phyloP scores from a whole-genome alignment of 1,140 invertebrate genomes.

The Trichonephila clavipes region DNA sequence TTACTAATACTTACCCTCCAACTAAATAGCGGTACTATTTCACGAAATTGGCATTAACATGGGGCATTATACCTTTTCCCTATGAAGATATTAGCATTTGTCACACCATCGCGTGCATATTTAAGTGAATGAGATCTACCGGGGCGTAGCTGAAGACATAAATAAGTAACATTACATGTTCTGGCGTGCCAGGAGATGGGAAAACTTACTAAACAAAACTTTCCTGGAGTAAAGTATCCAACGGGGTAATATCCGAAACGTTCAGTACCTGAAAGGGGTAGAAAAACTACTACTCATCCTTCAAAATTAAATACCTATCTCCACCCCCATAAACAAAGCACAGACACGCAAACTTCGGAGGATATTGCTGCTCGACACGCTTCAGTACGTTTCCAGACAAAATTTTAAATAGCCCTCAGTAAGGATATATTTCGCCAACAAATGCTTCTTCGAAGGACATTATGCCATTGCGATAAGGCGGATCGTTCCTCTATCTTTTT shows the following conservation, averaged over 20 bases:
- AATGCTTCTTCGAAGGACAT: background rate
- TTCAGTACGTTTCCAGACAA: background rate
- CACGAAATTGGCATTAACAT: background rate
- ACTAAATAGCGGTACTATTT: too few relatives aligned
- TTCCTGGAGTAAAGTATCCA: background rate
- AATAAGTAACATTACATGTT: background rate
- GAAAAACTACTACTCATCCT: background rate
- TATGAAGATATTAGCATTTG: background rate
- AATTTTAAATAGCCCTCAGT: constrained; percentile 26
- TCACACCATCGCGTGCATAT: background rate
- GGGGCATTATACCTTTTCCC: background rate
- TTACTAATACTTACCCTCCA: too few relatives aligned
- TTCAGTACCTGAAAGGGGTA: background rate
- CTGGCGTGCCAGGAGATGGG: background rate
- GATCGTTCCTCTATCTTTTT: background rate
- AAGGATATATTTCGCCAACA: background rate
- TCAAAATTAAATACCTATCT: constrained; percentile 30
- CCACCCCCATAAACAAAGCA: constrained; percentile 30
- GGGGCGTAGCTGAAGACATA: background rate
- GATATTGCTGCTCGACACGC: constrained; percentile 10
- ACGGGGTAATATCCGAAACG: background rate
- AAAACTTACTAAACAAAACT: constrained; percentile 1
- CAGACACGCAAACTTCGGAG: constrained; percentile 13
- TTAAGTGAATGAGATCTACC: background rate
- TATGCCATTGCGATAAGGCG: background rate